Evolutionary conservation across 92 coral and sea anemone genomes (phyloP), one percentile per base, ranked within the genome.

Genomic region (Actinernus sp.): DNA sequence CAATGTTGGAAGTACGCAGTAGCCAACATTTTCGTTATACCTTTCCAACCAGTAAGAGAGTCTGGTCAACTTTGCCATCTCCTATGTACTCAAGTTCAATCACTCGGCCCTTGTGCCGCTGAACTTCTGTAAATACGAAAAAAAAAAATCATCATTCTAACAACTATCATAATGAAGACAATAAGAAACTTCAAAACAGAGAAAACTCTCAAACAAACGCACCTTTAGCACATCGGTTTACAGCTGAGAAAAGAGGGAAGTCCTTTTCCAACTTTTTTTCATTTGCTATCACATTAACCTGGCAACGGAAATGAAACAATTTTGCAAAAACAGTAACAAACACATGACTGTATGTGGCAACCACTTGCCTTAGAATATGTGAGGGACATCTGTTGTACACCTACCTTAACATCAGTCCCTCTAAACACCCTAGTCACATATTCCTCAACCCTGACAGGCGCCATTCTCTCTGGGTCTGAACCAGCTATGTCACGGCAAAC

Each of bases 391-490:
- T 3, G 31, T 9, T 12, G 4, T 14, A 54, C 4, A 22, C 47
- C 19, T 53, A 94, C 98, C 81, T 76, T 94, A 47, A 94, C 90
- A 11, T 81, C 45, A n/a, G 95, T 25, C 17, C 79, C 85, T 20
- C 31, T 44, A 53, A 94, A 82, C 29, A 87, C 55, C 29, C 78
- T 73, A 12, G 18, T 49, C 0, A 94, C 83, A 71, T 94, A 94
- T 21, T 83, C 59, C 26, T 70, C 94, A 7, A 91, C 97, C 22
- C 68, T 71, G 9, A 92, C 90, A 18, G 98, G 83, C 1, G 97
- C 96, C 89, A 92, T 91, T 58, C 96, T 72, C 56, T 94, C 98
- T 0, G 98, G 98, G 68, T 94, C 98, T 9, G 98, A 94, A 4
- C 94, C 98, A 25, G 92, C 98, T 50, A 94, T 91, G 58, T 94